Evolutionary conservation across 1,140 invertebrate genomes (phyloP), one percentile per base, ranked within the genome.

Genomic region (Cydia amplana): DNA sequence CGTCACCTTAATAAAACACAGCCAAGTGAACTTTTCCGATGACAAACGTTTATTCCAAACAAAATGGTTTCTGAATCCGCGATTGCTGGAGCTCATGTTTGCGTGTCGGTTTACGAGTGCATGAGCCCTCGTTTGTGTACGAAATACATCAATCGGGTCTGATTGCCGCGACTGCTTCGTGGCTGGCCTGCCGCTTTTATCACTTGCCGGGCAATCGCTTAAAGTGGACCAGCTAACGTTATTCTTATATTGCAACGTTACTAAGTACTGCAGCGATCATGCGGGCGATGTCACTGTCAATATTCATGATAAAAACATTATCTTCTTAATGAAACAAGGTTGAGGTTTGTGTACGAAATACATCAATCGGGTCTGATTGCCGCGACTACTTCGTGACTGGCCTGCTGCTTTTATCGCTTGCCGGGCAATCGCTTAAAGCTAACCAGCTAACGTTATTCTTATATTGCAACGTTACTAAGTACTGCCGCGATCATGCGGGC

Each of bases 321-420:
- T n/a, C n/a, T n/a, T n/a, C n/a, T n/a, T n/a, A n/a, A n/a, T n/a
- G n/a, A n/a, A n/a, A n/a, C n/a, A n/a, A n/a, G n/a, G n/a, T n/a
- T n/a, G n/a, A n/a, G n/a, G n/a, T n/a, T n/a, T n/a, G n/a, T n/a
- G n/a, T n/a, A n/a, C n/a, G n/a, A n/a, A n/a, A 67, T 40, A 67
- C 65, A 67, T 67, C 65, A 67, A 67, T 67, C 65, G 65, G 32
- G 14, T 67, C 65, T 67, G 65, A 67, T 67, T 67, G 65, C 63
- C 63, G 23, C 65, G 65, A 67, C 32, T 67, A n/a, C 16, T 40
- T n/a, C 65, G 65, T 10, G n/a, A 32, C 32, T 1, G 16, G 65
- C 32, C 9, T 60, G 51, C 18, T 20, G 16, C 18, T 60, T 18
- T 20, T 14, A 20, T 60, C 4, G 51, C 51, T 20, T 60, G 16